Base-by-base conservation (phyloP, 2,888 invertebrate species). In the Pemphredon lugubris region DNA sequence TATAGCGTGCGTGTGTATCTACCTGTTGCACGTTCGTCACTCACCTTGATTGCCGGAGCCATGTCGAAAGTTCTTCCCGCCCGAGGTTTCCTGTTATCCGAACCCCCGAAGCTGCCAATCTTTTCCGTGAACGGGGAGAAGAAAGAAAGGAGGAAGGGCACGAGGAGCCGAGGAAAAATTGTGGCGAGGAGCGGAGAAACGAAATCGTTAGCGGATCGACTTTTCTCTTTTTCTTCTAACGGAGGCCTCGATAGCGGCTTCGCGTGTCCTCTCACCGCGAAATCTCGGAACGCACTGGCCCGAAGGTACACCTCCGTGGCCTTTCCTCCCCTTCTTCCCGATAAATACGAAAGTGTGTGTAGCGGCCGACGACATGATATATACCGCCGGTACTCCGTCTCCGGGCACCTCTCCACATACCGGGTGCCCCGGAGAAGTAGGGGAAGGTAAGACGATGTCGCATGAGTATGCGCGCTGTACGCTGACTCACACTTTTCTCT, bases 231-330 rank as follows among this genome's bases (percentile, higher is more conserved):
- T n/a, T n/a, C n/a, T n/a, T n/a, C n/a, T n/a, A n/a, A n/a, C n/a
- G n/a, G n/a, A n/a, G n/a, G n/a, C n/a, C n/a, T n/a, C n/a, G n/a
- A n/a, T n/a, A n/a, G n/a, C n/a, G n/a, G n/a, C n/a, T n/a, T n/a
- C n/a, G 4, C 32, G 37, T 60, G 50, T 77, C 83, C 84, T 85
- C 71, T 80, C 86, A 53, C 83, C 65, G 67, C 75, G 82, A 86
- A 84, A 85, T 84, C 87, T 80, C 82, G 70, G 68, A 74, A 84
- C 82, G 74, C 82, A 88, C 87, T 87, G 86, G 71, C 64, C 68
- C 64, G 45, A 53, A 71, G 53, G 26, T 66, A 64, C 32, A 40
- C 50, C 57, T 42, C 58, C 70, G 53, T 51, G 40, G 70, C 32
- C 75, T 77, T 81, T 71, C 50, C 77, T 77, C 69, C 77, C 75